Evolutionary conservation across 2,113 vertebrate species (phyloP).

Genomic region (Spermophilus dauricus): DNA sequence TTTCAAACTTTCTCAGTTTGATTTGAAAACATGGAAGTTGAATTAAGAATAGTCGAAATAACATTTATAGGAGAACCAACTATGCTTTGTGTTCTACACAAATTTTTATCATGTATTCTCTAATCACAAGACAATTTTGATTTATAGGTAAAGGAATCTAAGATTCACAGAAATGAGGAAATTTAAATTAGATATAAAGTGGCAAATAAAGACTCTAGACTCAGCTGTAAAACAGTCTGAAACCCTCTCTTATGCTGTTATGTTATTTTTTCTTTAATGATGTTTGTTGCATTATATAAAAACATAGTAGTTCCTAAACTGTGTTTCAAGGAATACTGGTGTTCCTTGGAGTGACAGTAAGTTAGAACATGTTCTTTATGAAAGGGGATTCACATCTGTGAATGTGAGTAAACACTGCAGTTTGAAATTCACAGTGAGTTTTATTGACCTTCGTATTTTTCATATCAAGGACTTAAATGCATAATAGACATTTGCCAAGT

Average conservation of each 20-base stretch:
- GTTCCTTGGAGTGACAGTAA: background rate
- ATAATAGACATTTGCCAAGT: background rate
- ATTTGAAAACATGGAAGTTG: background rate
- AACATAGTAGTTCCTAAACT: background rate
- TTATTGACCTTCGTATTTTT: background rate
- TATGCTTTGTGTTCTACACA: background rate
- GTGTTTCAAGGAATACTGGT: background rate
- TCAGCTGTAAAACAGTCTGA: background rate
- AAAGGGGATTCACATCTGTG: background rate
- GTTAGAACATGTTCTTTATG: background rate
- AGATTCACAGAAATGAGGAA: background rate
- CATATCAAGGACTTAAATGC: background rate
- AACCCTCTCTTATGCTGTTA: background rate
- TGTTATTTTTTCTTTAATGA: background rate
- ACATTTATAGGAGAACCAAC: background rate
- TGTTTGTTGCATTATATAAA: background rate
- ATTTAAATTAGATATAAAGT: background rate
- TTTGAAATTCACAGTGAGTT: background rate
- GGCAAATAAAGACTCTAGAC: background rate
- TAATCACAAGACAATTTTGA: background rate
- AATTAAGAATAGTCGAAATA: background rate
- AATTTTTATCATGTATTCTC: background rate
- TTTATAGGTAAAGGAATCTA: background rate
- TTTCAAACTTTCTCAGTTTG: background rate
- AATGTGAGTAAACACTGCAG: background rate